Evolutionary conservation across 2,888 invertebrate genomes (phyloP), one percentile per base, ranked within the genome.

Genomic region (Chrysodeixis includens): DNA sequence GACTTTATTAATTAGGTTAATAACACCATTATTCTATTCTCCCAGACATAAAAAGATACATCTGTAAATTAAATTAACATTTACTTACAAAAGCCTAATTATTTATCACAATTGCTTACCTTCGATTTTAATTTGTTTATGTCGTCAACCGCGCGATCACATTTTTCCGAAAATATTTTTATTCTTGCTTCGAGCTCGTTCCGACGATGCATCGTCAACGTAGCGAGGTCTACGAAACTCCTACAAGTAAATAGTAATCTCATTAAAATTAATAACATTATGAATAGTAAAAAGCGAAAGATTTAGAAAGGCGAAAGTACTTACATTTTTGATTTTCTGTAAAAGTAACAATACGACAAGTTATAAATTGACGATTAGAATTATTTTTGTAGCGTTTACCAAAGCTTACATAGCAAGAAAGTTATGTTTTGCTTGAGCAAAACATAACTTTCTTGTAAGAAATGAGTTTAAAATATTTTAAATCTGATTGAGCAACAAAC

Each of bases 221-320:
- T 92, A 18, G 92, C 93, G 7, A 94, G 85, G 66, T 93, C 92
- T 51, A 94, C 84, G 70, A 89, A 93, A 86, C 94, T 95, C 94
- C 94, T 95, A 73, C 69, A 90, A 79, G n/a, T 40, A 40, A 40
- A 40, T 22, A 9, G 14, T 56, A 58, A 46, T 56, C 63, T 65
- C 69, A 67, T 62, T 49, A 56, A 55, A n/a, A 40, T 40, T n/a
- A 57, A 51, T 57, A 30, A 7, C 1, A 63, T 26, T 30, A 62
- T 20, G 58, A 52, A 12, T 62, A 52, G 1, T 57, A 62, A 61
- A 80, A 72, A 68, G 69, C 66, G 62, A 69, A 68, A 44, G 30
- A 51, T 74, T 74, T 81, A 78, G 76, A 81, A 82, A 79, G 75
- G 73, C 10, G 69, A 76, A 79, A 77, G 72, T 73, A 73, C 82